Evolutionary conservation across 2,888 invertebrate genomes (phyloP), one percentile per base, ranked within the genome.

Genomic region (Sicus ferrugineus): DNA sequence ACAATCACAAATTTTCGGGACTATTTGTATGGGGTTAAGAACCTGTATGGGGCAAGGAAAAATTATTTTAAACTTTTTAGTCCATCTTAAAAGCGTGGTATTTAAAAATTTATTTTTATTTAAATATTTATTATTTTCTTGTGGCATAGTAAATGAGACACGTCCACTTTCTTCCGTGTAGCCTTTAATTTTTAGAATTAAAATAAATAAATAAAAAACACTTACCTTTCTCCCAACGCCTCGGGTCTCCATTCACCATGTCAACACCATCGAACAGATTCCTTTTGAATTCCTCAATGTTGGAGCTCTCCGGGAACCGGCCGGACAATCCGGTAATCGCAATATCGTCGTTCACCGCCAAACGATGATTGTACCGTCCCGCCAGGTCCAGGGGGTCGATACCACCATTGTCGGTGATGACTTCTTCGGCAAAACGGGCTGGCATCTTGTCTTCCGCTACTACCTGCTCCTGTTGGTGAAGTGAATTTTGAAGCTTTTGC

Each of bases 261-360:
- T 98, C 98, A 56, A 95, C 90, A 67, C 95, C 95, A 72, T 92
- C 92, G 85, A 96, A 93, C 67, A 98, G 90, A 85, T 97, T 92
- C 79, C 93, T 89, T 80, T 92, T 93, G 86, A 98, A 98, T 87
- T 98, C 98, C 77, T 94, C 94, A 80, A 98, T 92, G 85, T 88
- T 92, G 78, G 91, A 90, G 74, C 94, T 95, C 86, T 98, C 95
- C 14, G 98, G 98, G 77, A 98, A 89, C 74, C 97, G 92, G 69
- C 93, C 93, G 68, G 95, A 94, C 77, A 95, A 88, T 23, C 96
- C 95, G 62, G 92, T 89, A 80, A 96, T 91, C 78, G 94, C 94
- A 77, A 95, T 89, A 70, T 91, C 92, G 73, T 92, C 91, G 61
- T 87, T 76, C n/a, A 68, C 75, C 34, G 80, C 70, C 72, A 75